phyloP scores from a whole-genome alignment of 2,797 vertebrate species.

The Eulemur rubriventer region DNA sequence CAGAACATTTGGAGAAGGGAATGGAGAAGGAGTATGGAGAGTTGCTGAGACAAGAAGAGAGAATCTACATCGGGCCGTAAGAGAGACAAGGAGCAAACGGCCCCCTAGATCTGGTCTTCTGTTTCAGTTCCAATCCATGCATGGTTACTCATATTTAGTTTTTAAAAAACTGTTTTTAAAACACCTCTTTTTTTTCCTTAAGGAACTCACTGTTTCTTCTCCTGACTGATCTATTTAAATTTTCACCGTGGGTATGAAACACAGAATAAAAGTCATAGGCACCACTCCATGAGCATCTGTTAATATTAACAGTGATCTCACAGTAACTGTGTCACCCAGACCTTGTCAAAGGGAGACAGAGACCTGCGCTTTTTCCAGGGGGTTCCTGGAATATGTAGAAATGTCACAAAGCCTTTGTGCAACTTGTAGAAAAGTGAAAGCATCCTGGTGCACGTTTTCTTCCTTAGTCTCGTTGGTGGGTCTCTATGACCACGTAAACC shows the following conservation, averaged over 20 bases:
- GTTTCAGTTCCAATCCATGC: neutral
- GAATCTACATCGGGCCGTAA: neutral
- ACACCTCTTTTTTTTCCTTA: neutral
- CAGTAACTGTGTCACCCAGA: neutral
- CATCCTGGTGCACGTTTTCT: neutral
- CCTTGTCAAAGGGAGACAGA: neutral
- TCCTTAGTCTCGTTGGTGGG: neutral
- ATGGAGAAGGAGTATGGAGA: neutral
- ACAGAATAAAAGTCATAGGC: neutral
- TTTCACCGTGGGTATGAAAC: neutral
- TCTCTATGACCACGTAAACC: neutral
- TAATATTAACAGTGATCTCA: neutral
- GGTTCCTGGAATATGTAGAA: slow-evolving; percentile 4
- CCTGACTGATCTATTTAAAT: neutral
- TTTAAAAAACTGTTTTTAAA: neutral
- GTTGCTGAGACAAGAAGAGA: neutral
- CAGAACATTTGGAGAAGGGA: neutral
- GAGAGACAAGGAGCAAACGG: neutral
- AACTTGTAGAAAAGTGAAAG: neutral
- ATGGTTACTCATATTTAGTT: neutral
- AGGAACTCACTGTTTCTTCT: neutral
- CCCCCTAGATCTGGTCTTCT: neutral
- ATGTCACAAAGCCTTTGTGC: neutral
- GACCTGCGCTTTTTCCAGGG: neutral
- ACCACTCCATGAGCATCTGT: neutral